Percentiles rank a stretch among this genome's conserved stretches.
phyloP scores from a whole-genome alignment of 1,140 invertebrate genomes.

The Bombus turneri region DNA sequence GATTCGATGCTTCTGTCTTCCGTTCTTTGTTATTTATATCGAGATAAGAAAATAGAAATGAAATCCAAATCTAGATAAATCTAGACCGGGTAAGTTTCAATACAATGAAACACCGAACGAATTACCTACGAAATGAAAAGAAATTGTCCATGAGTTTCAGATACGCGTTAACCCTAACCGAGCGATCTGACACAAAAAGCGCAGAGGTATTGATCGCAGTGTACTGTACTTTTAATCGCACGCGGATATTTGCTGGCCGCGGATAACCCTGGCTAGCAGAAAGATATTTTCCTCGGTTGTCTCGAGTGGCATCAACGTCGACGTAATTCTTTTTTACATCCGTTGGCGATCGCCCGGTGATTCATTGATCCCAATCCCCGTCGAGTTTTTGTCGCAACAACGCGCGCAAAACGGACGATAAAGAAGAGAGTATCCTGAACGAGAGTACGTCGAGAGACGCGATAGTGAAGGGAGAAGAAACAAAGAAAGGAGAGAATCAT shows the following conservation, averaged over 20 bases:
- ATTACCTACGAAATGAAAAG: too few relatives aligned
- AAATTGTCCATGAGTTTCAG: too few relatives aligned
- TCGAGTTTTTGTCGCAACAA: not conserved
- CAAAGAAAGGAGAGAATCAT: not conserved
- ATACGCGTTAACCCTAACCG: too few relatives aligned
- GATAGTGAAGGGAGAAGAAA: too few relatives aligned
- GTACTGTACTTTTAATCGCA: not conserved
- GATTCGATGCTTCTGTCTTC: not conserved
- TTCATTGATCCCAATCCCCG: constrained; percentile 3
- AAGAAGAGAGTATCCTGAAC: not conserved
- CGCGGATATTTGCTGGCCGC: not conserved
- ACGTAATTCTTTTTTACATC: not conserved
- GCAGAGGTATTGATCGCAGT: too few relatives aligned
- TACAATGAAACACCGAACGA: too few relatives aligned
- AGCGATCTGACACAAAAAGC: too few relatives aligned
- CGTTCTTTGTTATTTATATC: not conserved
- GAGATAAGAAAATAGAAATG: not conserved
- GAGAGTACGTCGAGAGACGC: too few relatives aligned
- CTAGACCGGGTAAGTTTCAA: not conserved
- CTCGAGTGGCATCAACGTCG: not conserved
- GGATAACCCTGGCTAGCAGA: constrained; percentile 22
- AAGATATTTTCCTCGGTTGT: constrained; percentile 40
- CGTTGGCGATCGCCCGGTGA: not conserved
- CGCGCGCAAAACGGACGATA: not conserved
- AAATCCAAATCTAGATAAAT: not conserved